These are phyloP conservation scores for Schizotus pectinicornis DNA, from an alignment of 2,888 invertebrate genomes.

Conservation along the genomic window DNA sequence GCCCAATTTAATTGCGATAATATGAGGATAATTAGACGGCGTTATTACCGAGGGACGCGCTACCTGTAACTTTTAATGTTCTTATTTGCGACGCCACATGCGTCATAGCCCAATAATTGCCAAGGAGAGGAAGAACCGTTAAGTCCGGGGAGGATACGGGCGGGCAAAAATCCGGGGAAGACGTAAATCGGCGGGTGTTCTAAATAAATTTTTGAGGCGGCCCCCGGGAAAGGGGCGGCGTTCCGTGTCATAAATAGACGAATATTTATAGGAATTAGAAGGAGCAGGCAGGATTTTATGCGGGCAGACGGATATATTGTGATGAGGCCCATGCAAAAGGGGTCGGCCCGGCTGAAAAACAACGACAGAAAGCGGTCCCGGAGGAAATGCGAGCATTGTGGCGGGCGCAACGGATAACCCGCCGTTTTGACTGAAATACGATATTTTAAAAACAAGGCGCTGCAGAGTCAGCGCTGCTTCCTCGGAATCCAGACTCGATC, in stretches of 20 bases:
- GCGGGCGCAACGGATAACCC: conserved; percentile 36
- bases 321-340: conserved; percentile 41
- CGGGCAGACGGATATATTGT: conserved; percentile 41
- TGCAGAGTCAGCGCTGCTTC: conserved; percentile 33
- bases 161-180: too few species aligned
- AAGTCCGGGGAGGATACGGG: too few species aligned
- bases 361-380: conserved; percentile 38
- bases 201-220: conserved; percentile 17
- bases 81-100: conserved; percentile 45
- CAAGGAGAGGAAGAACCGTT: too few species aligned
- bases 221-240: conserved; percentile 11
- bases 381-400: conserved; percentile 36
- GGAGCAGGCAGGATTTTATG: conserved; percentile 38
- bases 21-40: conserved; percentile 39
- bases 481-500: too few species aligned
- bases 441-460: conserved; percentile 25
- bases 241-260: conserved; percentile 39
- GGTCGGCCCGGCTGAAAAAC: conserved; percentile 36
- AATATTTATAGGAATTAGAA: conserved; percentile 43
- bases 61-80: conserved; percentile 41
- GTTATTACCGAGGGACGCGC: conserved; percentile 39
- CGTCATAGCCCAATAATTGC: conserved; percentile 32
- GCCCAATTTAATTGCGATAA: conserved; percentile 40
- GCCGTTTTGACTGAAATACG: conserved; percentile 17
- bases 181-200: not conserved